Base-by-base conservation (phyloP, 2,113 vertebrate genomes). In the Glaucidium brasilianum region DNA sequence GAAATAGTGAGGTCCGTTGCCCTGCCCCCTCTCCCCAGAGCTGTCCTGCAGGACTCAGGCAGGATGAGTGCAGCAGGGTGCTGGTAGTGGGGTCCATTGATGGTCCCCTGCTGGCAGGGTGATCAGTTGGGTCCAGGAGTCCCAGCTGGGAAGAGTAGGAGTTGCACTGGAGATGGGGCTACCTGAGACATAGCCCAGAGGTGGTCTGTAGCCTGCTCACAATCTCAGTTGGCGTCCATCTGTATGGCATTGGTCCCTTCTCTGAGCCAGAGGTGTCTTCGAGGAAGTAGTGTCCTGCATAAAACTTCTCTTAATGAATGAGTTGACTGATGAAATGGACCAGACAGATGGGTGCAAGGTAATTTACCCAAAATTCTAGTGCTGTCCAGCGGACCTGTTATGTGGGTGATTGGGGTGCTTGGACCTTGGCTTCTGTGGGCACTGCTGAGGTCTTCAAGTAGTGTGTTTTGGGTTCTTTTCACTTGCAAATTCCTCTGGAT, bases 231-330 rank as follows among this genome's bases (percentile, higher is more conserved):
- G 72, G 32, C 14, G 50, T 56, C n/a, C 1, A 1, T 56, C 15
- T 7, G 0, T 35, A 2, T 32, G 60, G 60, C 34, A 18, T 0
- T 26, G 52, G 29, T 27, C 32, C 22, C 21, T 55, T 34, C 32
- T 22, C 12, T 0, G 0, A 32, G 66, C 60, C 50, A 50, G 59
- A 37, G 23, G 12, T 15, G n/a, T 12, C 53, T 58, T 43, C 23
- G 18, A 20, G 19, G 55, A 35, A 6, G 8, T 32, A n/a, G 26
- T 35, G 55, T 21, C 18, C 56, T 62, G 37, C 7, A 2, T 72
- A 26, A 69, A 68, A 43, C 8, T 10, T 52, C 4, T 25, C 15
- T 45, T 11, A 21, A 25, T 45, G 15, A 63, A 20, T 4, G 22
- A 39, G 23, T 49, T 21, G 3, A 17, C 50, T 37, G 43, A 27